Base-by-base conservation (phyloP, 2,113 vertebrate genomes). In the Paratilapia polleni region DNA sequence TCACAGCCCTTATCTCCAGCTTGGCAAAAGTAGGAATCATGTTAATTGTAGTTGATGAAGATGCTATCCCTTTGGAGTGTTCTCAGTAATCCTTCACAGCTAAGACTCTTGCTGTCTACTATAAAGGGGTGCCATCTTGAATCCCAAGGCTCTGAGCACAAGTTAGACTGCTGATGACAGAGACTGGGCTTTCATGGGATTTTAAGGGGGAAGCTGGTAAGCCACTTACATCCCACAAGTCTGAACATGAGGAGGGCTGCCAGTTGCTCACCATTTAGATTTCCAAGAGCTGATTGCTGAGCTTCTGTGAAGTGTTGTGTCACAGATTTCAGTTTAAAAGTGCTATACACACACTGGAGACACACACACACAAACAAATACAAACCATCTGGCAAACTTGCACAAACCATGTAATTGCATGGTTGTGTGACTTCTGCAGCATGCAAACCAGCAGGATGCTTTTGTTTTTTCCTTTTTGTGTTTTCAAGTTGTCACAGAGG, bases 161-260 rank as follows among this genome's bases (percentile, higher is more conserved):
- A 88, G 81, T 82, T 78, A 78, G 66, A 84, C 61, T 92, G 81
- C 73, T 80, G 73, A 81, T 87, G 90, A 91, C 88, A 90, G 85
- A 81, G 52, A 64, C 84, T 60, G 76, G 77, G 88, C 82, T 94
- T 91, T 85, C 83, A 80, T 85, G 80, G 90, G 92, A 88, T 94
- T 90, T 91, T 85, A 75, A 68, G 60, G 57, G 17, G 78, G 85
- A 80, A 88, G 89, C 83, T 85, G 87, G 74, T 93, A 92, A 94
- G 91, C 92, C 89, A 90, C 87, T 92, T 91, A 88, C 80, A 85
- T 89, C 88, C 80, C 82, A 73, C 85, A 79, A 90, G 86, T 90
- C 81, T 91, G 87, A 91, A 79, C 73, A 88, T 22, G 81, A 81
- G 81, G 86, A 83, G 1, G 13, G 26, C 76, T 90, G 87, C 88